phyloP scores from a whole-genome alignment of 2,113 vertebrate genomes.

The Urocitellus parryii region DNA sequence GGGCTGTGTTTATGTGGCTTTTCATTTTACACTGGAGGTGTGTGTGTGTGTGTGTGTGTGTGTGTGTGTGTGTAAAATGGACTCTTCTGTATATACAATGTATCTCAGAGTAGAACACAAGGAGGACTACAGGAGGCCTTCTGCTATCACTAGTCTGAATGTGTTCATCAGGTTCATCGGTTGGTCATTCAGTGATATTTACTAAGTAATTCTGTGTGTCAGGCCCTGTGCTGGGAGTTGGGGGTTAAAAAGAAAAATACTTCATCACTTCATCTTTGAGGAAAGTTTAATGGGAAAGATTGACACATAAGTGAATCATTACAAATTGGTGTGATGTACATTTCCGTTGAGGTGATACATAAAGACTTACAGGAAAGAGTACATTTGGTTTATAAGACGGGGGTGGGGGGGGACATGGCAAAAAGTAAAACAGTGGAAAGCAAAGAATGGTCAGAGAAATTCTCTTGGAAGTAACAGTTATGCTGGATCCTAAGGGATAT shows the following conservation, averaged over 20 bases:
- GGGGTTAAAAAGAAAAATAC: neutral
- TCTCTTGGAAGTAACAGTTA: neutral
- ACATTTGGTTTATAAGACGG: neutral
- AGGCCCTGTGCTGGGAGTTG: neutral
- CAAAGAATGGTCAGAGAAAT: neutral
- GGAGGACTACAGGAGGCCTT: neutral
- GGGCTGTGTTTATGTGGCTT: neutral
- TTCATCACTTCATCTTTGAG: neutral
- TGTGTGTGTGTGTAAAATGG: neutral
- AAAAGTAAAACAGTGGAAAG: neutral
- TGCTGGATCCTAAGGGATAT: neutral
- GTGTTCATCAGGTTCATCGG: neutral
- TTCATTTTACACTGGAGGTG: neutral
- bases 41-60: neutral
- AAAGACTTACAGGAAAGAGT: slow-evolving; percentile 16
- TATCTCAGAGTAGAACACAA: neutral
- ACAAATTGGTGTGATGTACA: neutral
- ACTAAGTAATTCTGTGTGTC: neutral
- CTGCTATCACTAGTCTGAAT: neutral
- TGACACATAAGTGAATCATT: neutral
- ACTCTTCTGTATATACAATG: neutral
- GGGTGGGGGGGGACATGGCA: too few relatives aligned
- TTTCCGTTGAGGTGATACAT: neutral
- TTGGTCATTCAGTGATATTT: neutral
- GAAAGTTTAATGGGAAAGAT: neutral